These are phyloP conservation scores for Drosophila persimilis DNA, from an alignment of 1,140 invertebrate genomes.

Conservation along the genomic window DNA sequence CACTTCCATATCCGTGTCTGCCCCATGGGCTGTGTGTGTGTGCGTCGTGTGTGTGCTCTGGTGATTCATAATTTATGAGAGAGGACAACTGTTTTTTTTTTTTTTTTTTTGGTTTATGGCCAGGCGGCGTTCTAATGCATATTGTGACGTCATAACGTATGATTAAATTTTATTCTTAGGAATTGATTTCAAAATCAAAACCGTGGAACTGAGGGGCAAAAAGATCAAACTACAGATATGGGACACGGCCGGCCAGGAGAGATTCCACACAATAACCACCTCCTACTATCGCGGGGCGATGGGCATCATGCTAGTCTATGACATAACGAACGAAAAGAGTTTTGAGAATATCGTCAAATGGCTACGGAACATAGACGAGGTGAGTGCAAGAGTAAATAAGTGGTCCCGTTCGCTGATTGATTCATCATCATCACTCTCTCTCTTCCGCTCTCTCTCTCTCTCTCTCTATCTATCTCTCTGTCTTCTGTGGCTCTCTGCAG, in stretches of 20 bases:
- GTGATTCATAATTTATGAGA: conserved; percentile 8
- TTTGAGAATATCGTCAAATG: conserved; percentile 99
- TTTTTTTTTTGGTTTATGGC: conserved; percentile 12
- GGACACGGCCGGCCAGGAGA: conserved; percentile 93
- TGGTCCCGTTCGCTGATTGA: background rate
- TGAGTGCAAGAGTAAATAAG: conserved; percentile 55
- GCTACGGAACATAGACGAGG: conserved; percentile 98
- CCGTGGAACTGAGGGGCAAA: conserved; percentile 97
- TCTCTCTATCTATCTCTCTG: conserved; percentile 3
- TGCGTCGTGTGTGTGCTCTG: conserved; percentile 29
- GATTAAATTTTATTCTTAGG: conserved; percentile 85
- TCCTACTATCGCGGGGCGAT: conserved; percentile 98
- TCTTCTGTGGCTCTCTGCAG: conserved; percentile 83
- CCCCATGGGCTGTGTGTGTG: conserved; percentile 7
- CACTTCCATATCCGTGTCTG: background rate
- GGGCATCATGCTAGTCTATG: conserved; percentile 99
- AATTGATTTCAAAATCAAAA: conserved; percentile 99
- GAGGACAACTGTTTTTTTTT: background rate
- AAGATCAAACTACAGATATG: conserved; percentile 99
- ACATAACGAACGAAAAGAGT: conserved; percentile 98
- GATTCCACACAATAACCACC: conserved; percentile 98
- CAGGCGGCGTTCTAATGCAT: background rate
- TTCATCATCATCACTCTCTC: background rate
- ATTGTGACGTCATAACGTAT: conserved; percentile 5
- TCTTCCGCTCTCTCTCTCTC: conserved; percentile 13